Percentiles rank a stretch among this genome's conserved stretches.
Conservation (phyloP, 2,888 invertebrate genomes). For the Gortyna flavago region DNA sequence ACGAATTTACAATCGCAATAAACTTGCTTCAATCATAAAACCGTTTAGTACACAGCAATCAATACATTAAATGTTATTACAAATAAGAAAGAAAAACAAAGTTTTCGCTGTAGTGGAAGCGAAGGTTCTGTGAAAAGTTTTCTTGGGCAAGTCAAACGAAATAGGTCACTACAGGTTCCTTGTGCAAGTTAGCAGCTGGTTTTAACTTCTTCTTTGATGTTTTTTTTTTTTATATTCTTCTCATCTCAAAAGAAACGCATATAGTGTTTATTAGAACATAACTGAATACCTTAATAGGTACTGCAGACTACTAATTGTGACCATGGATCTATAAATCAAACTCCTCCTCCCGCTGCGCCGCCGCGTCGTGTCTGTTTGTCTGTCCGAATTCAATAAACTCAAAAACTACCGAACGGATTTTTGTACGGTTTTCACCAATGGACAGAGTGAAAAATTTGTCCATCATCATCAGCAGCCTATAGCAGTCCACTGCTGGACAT, state of each 20-base stretch:
- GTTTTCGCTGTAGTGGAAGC: background rate
- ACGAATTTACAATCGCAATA: constrained; percentile 35
- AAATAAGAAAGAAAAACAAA: background rate
- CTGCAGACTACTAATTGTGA: too few relatives aligned
- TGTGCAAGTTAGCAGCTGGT: constrained; percentile 2
- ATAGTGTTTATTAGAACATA: background rate
- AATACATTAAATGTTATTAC: constrained; percentile 1
- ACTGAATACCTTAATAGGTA: too few relatives aligned
- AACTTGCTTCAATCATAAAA: constrained; percentile 29
- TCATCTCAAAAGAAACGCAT: background rate
- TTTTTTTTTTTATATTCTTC: background rate
- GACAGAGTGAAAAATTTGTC: too few relatives aligned
- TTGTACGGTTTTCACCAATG: too few relatives aligned
- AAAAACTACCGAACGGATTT: too few relatives aligned
- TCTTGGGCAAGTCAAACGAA: constrained; percentile 37
- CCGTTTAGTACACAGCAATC: background rate
- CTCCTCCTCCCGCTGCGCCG: too few relatives aligned
- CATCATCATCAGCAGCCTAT: too few relatives aligned
- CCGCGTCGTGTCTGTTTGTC: too few relatives aligned
- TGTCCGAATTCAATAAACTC: too few relatives aligned
- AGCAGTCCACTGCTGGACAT: too few relatives aligned
- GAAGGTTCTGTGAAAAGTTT: constrained; percentile 13
- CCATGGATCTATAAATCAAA: too few relatives aligned
- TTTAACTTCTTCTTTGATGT: background rate
- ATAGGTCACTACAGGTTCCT: constrained; percentile 23